Base-by-base conservation (phyloP, 2,113 vertebrate species). In the Ivindomyrus marchei region DNA sequence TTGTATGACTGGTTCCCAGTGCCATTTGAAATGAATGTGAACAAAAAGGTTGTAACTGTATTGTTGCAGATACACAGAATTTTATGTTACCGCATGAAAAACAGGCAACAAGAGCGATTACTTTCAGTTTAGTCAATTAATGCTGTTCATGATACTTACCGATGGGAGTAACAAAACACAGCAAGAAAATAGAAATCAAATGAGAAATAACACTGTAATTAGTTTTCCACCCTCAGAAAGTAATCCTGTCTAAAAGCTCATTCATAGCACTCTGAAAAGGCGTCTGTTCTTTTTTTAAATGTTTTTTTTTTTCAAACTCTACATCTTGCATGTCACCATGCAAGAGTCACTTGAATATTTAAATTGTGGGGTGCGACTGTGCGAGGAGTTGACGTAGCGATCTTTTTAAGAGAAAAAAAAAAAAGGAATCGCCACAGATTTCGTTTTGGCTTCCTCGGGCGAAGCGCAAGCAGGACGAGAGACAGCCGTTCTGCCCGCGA, bases 341-440 rank as follows among this genome's bases (percentile, higher is more conserved):
- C 74, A 27, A 56, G 7, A 53, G 24, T 83, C n/a, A 84, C 49
- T 93, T 95, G 92, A 93, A 93, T 96, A 95, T 95, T 94, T 94
- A 95, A 95, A 94, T 94, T 93, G 94, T 92, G 92, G 93, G 92
- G 93, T 93, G 24, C 91, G 93, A 93, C 94, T 92, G 89, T 94
- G 91, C 91, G 15, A 42, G 39, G 36, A 42, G 74, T 42, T 80
- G 74, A 42, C 17, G 74, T 36, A 11, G 74, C 5, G 1, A 42
- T 80, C 36, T 80, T 80, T 80, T 36, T 80, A 42, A 80, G 74
- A 42, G 21, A 7, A 2, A 74, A 31, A 31, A 24, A 74, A 74
- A 80, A 74, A 91, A 91, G 58, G 17, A 24, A 45, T 93, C 89
- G 58, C 91, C 90, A 92, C 31, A 62, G 87, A 24, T 58, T 56